Percentiles rank a stretch among this genome's conserved stretches.
These are phyloP conservation scores for Acrocyrtus sp. DNA, from an alignment of 2,888 invertebrate species.

Conservation along the genomic window DNA sequence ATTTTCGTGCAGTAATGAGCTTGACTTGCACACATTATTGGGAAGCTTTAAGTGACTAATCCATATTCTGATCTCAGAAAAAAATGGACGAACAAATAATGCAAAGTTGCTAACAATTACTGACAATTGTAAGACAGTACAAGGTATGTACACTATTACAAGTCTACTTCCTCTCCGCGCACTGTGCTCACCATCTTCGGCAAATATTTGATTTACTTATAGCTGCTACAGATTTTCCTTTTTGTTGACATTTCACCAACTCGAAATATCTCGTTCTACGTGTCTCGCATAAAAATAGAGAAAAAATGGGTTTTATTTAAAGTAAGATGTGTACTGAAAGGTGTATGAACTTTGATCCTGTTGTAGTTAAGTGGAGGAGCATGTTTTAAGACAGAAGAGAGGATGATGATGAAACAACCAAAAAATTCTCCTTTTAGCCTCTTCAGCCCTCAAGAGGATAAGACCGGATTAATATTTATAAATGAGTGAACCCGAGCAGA, in stretches of 20 bases:
- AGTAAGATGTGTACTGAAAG: slow-evolving; percentile 38
- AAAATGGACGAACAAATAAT: too few species aligned
- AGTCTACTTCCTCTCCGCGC: too few species aligned
- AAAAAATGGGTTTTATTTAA: slow-evolving; percentile 34
- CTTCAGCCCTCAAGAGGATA: background rate
- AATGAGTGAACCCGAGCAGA: slow-evolving; percentile 1
- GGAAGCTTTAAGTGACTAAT: too few species aligned
- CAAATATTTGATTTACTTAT: background rate
- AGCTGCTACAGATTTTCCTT: slow-evolving; percentile 28
- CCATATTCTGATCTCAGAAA: too few species aligned
- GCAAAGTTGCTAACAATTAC: too few species aligned
- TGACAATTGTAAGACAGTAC: too few species aligned
- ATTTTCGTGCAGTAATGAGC: too few species aligned
- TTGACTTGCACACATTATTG: too few species aligned
- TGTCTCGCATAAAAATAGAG: slow-evolving; percentile 30
- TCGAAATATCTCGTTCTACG: slow-evolving; percentile 36
- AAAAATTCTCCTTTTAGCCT: slow-evolving; percentile 30
- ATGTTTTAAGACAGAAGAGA: background rate
- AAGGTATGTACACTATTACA: too few species aligned
- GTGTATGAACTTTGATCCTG: slow-evolving; percentile 61
- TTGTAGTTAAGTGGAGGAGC: slow-evolving; percentile 9
- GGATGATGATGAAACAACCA: slow-evolving; percentile 31
- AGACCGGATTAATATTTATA: too few species aligned
- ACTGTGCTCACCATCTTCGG: background rate
- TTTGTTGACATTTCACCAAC: slow-evolving; percentile 43